phyloP scores from a whole-genome alignment of 2,113 vertebrate genomes.

The Otus sunia region DNA sequence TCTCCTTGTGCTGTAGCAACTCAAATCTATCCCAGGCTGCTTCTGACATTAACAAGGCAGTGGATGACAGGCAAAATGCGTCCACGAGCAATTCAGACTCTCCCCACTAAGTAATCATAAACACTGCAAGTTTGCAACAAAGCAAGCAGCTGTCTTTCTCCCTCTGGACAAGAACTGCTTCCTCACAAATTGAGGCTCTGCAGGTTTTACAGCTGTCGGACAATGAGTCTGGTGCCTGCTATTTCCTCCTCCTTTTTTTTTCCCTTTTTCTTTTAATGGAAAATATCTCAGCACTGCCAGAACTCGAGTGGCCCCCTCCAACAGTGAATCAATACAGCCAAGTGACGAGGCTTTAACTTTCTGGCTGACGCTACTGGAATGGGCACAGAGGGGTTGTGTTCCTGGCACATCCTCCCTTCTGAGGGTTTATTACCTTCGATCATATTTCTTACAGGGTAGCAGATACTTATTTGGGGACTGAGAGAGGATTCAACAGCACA shows the following conservation, averaged over 20 bases:
- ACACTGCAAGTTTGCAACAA: not conserved
- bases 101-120: not conserved
- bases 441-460: not conserved
- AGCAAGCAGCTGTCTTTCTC: not conserved
- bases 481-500: not conserved
- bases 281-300: not conserved
- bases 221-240: not conserved
- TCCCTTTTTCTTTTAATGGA: not conserved
- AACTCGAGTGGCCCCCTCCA: not conserved
- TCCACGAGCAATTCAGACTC: not conserved
- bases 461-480: not conserved
- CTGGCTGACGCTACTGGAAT: not conserved
- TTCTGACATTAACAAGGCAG: conserved; percentile 9
- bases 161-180: not conserved
- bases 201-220: not conserved
- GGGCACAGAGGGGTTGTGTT: not conserved
- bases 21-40: not conserved
- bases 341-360: not conserved
- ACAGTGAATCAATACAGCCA: not conserved
- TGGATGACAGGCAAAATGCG: not conserved
- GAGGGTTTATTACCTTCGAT: not conserved
- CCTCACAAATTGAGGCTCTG: not conserved
- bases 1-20: not conserved
- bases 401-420: not conserved
- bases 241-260: not conserved